A percentile compares a stretch with the other conserved stretches of the same genome.
phyloP scores from a whole-genome alignment of 2,888 invertebrate genomes.

The Orthosia gracilis region DNA sequence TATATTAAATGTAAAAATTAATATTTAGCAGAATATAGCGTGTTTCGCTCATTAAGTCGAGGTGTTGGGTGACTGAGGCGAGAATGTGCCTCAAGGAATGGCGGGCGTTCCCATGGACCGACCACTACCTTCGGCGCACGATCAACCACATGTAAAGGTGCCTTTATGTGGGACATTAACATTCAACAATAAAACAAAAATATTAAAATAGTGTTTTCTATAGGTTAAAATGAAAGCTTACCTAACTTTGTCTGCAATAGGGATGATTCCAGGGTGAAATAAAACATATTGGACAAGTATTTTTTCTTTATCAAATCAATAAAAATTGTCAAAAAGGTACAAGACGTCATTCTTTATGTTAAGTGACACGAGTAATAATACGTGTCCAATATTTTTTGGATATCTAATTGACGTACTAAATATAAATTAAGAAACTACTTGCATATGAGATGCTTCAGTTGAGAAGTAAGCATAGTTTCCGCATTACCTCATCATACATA shows the following conservation, averaged over 20 bases:
- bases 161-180: constrained; percentile 31
- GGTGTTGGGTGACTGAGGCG: constrained; percentile 78
- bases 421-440: neutral
- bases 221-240: neutral
- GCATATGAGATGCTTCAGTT: neutral
- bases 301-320: no score
- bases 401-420: no score
- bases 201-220: neutral
- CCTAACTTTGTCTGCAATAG: neutral
- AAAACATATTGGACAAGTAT: no score
- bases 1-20: constrained; percentile 61
- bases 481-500: constrained; percentile 7
- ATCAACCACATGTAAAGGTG: constrained; percentile 47
- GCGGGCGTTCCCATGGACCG: constrained; percentile 79
- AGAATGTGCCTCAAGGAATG: constrained; percentile 83
- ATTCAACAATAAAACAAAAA: neutral
- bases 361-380: no score
- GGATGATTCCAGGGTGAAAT: no score
- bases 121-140: constrained; percentile 75
- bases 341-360: no score
- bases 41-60: constrained; percentile 82
- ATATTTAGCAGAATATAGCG: constrained; percentile 70
- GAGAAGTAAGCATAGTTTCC: neutral
- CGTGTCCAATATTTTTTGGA: no score
- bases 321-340: no score